A percentile compares a stretch with the other conserved stretches of the same genome.
Evolutionary conservation across 1,140 invertebrate species (phyloP).

Genomic region (Hypsibius dujardini): DNA sequence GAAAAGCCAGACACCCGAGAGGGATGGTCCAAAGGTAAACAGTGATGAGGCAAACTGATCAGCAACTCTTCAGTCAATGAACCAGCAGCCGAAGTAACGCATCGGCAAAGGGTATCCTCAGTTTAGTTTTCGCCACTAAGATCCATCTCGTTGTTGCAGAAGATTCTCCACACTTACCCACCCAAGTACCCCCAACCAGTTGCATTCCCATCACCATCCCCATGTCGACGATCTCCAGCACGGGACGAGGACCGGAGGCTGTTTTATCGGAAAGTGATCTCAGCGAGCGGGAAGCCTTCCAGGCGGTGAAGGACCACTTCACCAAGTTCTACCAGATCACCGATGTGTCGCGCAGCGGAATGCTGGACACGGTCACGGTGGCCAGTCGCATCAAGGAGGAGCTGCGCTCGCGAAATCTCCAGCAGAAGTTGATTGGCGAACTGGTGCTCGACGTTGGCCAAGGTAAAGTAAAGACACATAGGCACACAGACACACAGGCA

Average conservation of each 20-base stretch:
- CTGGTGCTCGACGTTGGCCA: conserved; percentile 26
- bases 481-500: too few relatives aligned
- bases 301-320: conserved; percentile 14
- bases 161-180: conserved; percentile 14
- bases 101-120: conserved; percentile 13
- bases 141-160: neutral
- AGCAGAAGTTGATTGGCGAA: conserved; percentile 60
- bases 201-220: conserved; percentile 21
- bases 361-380: conserved; percentile 77
- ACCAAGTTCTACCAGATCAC: conserved; percentile 13
- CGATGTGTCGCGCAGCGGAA: neutral
- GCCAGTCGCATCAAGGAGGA: conserved; percentile 94
- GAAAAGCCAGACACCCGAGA: conserved; percentile 27
- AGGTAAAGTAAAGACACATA: conserved; percentile 20
- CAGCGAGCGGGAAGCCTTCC: conserved; percentile 13
- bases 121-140: conserved; percentile 9
- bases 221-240: neutral
- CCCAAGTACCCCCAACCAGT: too few relatives aligned
- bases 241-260: neutral
- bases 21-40: neutral
- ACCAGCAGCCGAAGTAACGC: too few relatives aligned
- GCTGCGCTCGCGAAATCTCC: conserved; percentile 84
- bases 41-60: too few relatives aligned
- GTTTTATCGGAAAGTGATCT: neutral
- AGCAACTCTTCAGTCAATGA: too few relatives aligned